Percentiles rank a stretch among this genome's conserved stretches.
These are phyloP conservation scores for Miichthys miiuy DNA, from an alignment of 2,797 vertebrate genomes.

Conservation along the genomic window DNA sequence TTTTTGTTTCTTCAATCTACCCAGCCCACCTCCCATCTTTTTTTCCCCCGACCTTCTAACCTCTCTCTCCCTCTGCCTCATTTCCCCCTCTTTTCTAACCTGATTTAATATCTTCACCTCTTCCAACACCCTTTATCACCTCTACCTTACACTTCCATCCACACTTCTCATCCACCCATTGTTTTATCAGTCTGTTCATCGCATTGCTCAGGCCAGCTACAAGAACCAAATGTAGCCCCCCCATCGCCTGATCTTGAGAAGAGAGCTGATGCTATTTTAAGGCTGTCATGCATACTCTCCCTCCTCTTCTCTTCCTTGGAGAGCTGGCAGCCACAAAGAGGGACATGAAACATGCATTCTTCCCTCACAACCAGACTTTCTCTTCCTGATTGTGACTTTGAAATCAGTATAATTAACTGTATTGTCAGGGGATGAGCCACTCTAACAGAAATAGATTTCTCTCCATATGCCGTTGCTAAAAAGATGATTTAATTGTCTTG, in stretches of 20 bases:
- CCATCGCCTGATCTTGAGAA: slow-evolving; percentile 68
- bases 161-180: slow-evolving; percentile 33
- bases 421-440: slow-evolving; percentile 65
- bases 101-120: slow-evolving; percentile 46
- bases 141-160: slow-evolving; percentile 50
- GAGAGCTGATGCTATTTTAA: slow-evolving; percentile 82
- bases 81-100: slow-evolving; percentile 35
- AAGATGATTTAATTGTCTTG: slow-evolving; percentile 64
- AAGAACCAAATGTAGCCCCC: slow-evolving; percentile 52
- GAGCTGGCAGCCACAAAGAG: slow-evolving; percentile 68
- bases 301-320: slow-evolving; percentile 52
- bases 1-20: slow-evolving; percentile 6
- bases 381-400: slow-evolving; percentile 69
- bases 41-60: slow-evolving; percentile 15
- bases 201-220: slow-evolving; percentile 44
- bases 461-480: slow-evolving; percentile 69
- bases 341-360: slow-evolving; percentile 72
- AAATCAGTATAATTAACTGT: slow-evolving; percentile 76
- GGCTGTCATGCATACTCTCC: slow-evolving; percentile 59
- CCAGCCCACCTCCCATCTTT: slow-evolving; percentile 16
- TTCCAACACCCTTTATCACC: slow-evolving; percentile 47
- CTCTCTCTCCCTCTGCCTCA: slow-evolving; percentile 24
- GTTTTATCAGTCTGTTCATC: slow-evolving; percentile 57
- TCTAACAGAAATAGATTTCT: slow-evolving; percentile 67
- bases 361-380: slow-evolving; percentile 64